Percentiles rank a stretch among this genome's conserved stretches.
Evolutionary conservation across 2,113 vertebrate species (phyloP).

Genomic region (Oreochromis tanganicae): DNA sequence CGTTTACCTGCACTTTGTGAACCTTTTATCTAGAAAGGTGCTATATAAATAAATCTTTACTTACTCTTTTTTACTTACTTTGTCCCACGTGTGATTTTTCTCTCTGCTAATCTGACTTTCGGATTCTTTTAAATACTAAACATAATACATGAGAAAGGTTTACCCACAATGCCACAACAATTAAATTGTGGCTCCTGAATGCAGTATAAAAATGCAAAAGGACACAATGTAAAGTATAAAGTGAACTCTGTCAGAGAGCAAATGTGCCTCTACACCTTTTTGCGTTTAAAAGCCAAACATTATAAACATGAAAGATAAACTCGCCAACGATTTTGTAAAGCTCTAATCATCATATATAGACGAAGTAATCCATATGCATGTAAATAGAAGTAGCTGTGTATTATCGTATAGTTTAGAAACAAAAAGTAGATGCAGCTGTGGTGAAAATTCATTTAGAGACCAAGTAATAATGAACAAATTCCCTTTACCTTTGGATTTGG

Average conservation of each 20-base stretch:
- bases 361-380: neutral
- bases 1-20: neutral
- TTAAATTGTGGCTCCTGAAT: neutral
- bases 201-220: neutral
- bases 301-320: neutral
- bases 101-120: neutral
- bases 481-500: conserved; percentile 22
- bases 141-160: neutral
- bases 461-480: neutral
- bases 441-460: neutral
- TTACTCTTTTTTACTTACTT: neutral
- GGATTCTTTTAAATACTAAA: neutral
- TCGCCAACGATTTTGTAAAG: neutral
- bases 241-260: neutral
- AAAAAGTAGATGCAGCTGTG: neutral
- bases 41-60: neutral
- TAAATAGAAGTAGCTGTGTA: neutral
- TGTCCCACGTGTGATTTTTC: neutral
- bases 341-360: neutral
- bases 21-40: neutral
- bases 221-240: neutral
- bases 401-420: neutral
- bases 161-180: neutral
- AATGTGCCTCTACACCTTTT: neutral
- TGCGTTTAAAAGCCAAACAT: neutral